These are phyloP conservation scores for Oeneis ivallda DNA, from an alignment of 2,888 invertebrate genomes.

Conservation along the genomic window DNA sequence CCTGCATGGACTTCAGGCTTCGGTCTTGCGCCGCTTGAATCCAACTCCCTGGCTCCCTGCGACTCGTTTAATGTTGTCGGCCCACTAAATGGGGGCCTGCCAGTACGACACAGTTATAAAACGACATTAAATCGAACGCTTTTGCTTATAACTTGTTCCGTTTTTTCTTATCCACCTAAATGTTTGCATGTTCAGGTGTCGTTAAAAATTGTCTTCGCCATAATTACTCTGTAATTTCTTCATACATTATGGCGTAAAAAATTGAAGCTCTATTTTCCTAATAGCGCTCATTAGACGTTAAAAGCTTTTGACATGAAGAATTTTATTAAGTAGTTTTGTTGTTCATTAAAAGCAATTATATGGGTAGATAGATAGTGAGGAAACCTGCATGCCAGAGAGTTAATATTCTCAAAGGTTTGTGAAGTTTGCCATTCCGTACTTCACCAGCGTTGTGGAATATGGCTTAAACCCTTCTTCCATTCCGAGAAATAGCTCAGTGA, in stretches of 20 bases:
- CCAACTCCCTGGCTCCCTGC: too few species aligned
- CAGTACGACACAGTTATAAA: too few species aligned
- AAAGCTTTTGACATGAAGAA: neutral
- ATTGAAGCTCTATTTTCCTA: constrained; percentile 12
- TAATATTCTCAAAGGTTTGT: too few species aligned
- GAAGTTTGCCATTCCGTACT: too few species aligned
- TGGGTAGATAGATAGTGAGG: neutral
- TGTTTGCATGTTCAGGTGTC: constrained; percentile 41
- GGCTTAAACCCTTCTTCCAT: too few species aligned
- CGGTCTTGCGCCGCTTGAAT: too few species aligned
- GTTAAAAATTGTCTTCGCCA: constrained; percentile 41
- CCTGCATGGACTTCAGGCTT: too few species aligned
- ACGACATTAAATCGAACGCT: neutral
- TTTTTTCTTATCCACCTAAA: constrained; percentile 28
- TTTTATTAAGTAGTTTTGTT: neutral
- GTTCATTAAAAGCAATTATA: neutral
- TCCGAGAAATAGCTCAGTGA: too few species aligned
- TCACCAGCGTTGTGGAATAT: too few species aligned
- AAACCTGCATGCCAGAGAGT: too few species aligned
- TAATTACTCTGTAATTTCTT: constrained; percentile 31
- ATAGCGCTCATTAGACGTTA: constrained; percentile 7
- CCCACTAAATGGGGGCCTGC: too few species aligned
- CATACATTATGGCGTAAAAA: constrained; percentile 15
- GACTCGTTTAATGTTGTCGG: too few species aligned
- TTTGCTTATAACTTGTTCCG: constrained; percentile 15